Percentiles rank a stretch among this genome's conserved stretches.
Conservation (phyloP, 2,888 invertebrate genomes). For the Athalia cordata region DNA sequence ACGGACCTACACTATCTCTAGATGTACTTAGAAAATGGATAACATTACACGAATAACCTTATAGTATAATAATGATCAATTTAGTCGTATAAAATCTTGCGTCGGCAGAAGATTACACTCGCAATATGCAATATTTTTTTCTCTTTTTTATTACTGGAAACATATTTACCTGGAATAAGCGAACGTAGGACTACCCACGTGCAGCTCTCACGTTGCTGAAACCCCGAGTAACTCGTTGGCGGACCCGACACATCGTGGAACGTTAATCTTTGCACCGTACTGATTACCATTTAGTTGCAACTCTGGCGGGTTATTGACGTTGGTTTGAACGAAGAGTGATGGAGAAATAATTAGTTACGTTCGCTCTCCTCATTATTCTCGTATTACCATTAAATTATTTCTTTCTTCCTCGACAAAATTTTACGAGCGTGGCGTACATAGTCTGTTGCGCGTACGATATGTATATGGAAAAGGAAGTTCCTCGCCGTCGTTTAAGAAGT, state of each 20-base stretch:
- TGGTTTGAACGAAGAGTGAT: slow-evolving; percentile 23
- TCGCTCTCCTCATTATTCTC: background rate
- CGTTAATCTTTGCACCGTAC: slow-evolving; percentile 21
- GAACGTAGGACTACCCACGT: background rate
- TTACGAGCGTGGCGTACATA: background rate
- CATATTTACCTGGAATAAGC: too few species aligned
- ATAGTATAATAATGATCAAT: slow-evolving; percentile 23
- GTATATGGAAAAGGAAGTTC: slow-evolving; percentile 16
- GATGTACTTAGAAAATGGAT: slow-evolving; percentile 10
- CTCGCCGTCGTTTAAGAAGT: slow-evolving; percentile 21
- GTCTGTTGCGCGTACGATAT: background rate
- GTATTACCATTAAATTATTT: background rate
- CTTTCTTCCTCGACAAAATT: background rate
- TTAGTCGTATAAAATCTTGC: slow-evolving; percentile 2
- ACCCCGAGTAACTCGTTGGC: background rate
- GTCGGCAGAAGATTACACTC: slow-evolving; percentile 20
- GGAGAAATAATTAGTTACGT: slow-evolving; percentile 22
- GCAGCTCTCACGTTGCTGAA: background rate
- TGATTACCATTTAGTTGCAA: slow-evolving; percentile 34
- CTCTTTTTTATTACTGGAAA: too few species aligned
- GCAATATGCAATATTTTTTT: background rate
- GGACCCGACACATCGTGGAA: background rate
- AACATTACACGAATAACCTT: slow-evolving; percentile 19
- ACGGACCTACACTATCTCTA: background rate
- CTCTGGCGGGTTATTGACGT: slow-evolving; percentile 8